Percentiles rank a stretch among this genome's conserved stretches.
These are phyloP conservation scores for Bettongia penicillata DNA, from an alignment of 2,113 vertebrate species.

Conservation along the genomic window DNA sequence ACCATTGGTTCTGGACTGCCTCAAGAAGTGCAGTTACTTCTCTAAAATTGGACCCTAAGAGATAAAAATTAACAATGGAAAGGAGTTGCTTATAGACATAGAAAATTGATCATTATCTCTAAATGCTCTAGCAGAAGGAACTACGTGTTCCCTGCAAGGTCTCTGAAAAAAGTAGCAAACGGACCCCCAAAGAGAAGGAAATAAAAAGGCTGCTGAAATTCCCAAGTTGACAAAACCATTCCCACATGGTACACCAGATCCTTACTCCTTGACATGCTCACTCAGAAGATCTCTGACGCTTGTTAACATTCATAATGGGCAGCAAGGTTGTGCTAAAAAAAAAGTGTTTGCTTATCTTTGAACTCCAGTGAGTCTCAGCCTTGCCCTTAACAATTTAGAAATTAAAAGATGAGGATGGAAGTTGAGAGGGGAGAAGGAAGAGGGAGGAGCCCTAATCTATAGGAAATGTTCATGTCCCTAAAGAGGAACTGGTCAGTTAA, in stretches of 20 bases:
- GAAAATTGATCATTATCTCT: constrained; percentile 34
- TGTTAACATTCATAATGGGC: constrained; percentile 39
- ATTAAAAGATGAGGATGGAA: constrained; percentile 52
- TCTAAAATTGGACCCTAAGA: constrained; percentile 22
- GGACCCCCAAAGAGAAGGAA: constrained; percentile 18
- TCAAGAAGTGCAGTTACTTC: not conserved
- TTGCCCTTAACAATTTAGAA: constrained; percentile 64
- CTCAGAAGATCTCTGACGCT: constrained; percentile 20
- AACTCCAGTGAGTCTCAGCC: constrained; percentile 55
- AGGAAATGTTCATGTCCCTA: constrained; percentile 56
- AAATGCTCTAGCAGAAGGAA: constrained; percentile 41
- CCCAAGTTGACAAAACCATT: not conserved
- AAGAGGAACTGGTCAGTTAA: constrained; percentile 59
- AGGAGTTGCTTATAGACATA: not conserved
- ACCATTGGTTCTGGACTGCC: constrained; percentile 23
- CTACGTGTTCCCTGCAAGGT: constrained; percentile 23
- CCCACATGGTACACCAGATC: constrained; percentile 15
- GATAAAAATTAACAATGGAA: constrained; percentile 45
- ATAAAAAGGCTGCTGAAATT: constrained; percentile 43
- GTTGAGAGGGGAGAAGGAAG: not conserved
- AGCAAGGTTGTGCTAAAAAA: constrained; percentile 48
- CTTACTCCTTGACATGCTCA: constrained; percentile 18
- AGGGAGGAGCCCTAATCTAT: constrained; percentile 57
- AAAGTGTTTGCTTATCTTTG: constrained; percentile 57
- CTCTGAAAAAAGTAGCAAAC: constrained; percentile 9